phyloP scores from a whole-genome alignment of 1,140 invertebrate species.

The Drosophila truncata region DNA sequence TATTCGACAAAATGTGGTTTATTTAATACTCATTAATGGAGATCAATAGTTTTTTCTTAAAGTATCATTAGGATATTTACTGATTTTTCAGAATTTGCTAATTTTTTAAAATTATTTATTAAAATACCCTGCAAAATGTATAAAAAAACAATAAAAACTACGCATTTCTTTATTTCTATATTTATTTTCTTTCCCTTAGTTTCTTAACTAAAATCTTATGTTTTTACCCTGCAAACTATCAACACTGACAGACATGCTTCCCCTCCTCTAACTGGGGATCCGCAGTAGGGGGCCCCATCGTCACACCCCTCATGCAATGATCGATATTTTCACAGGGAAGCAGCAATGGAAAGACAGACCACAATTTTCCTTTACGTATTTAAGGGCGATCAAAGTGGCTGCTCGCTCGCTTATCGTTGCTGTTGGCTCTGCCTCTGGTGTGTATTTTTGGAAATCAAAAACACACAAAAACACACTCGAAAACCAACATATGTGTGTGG shows the following conservation, averaged over 20 bases:
- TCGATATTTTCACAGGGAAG: conserved; percentile 79
- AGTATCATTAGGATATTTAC: background rate
- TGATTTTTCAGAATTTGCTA: background rate
- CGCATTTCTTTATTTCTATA: too few species aligned
- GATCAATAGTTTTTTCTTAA: background rate
- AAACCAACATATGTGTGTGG: conserved; percentile 14
- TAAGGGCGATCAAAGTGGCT: conserved; percentile 33
- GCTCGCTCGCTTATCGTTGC: conserved; percentile 34
- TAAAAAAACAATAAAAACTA: too few species aligned
- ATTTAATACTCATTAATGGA: background rate
- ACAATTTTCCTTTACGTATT: conserved; percentile 33
- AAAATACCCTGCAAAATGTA: background rate
- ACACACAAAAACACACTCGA: conserved; percentile 32
- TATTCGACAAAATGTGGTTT: background rate
- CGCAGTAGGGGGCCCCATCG: conserved; percentile 14
- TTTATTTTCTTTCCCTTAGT: too few species aligned
- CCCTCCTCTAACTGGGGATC: background rate
- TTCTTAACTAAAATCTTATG: background rate
- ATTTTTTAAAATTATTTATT: background rate
- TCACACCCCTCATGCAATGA: conserved; percentile 77
- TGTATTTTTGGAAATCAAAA: conserved; percentile 52
- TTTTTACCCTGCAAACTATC: background rate
- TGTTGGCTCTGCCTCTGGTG: background rate
- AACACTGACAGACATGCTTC: background rate
- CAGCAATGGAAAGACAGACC: conserved; percentile 50